phyloP scores from a whole-genome alignment of 2,113 vertebrate genomes.

The Lamprotornis superbus region DNA sequence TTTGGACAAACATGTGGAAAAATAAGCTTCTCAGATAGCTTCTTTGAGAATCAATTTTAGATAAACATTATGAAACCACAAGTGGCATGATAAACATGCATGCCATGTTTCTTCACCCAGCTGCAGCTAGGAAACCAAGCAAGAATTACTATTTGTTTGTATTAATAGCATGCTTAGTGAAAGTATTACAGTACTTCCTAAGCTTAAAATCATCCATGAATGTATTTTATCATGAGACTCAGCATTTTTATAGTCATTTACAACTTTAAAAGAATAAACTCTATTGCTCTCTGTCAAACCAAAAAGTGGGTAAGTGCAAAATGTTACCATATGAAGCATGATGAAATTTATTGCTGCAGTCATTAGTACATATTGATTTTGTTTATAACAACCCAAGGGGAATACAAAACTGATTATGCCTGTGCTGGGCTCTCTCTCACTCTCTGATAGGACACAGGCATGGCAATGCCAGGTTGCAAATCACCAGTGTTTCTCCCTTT shows the following conservation, averaged over 20 bases:
- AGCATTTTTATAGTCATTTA: conserved; percentile 80
- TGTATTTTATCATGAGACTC: conserved; percentile 72
- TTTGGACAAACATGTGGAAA: background rate
- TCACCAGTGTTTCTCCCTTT: background rate
- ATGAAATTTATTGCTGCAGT: conserved; percentile 74
- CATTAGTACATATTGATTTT: conserved; percentile 79
- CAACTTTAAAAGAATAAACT: conserved; percentile 77
- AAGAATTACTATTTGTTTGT: conserved; percentile 83
- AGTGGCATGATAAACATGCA: conserved; percentile 68
- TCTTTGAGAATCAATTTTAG: conserved; percentile 63
- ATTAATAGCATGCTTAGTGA: conserved; percentile 80
- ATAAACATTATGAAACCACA: conserved; percentile 68
- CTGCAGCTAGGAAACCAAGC: conserved; percentile 64
- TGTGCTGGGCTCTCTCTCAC: background rate
- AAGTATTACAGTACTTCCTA: conserved; percentile 78
- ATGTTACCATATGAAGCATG: conserved; percentile 68
- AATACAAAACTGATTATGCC: conserved; percentile 65
- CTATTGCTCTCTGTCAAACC: conserved; percentile 75
- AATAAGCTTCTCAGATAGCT: conserved; percentile 21
- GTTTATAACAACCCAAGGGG: conserved; percentile 71
- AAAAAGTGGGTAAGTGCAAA: conserved; percentile 72
- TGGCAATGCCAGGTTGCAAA: conserved; percentile 3
- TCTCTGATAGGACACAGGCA: background rate
- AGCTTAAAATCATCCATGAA: conserved; percentile 73
- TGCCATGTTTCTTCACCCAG: conserved; percentile 62